Evolutionary conservation across 2,113 vertebrate genomes (phyloP), one percentile per base, ranked within the genome.

Genomic region (Maccullochella peelii): DNA sequence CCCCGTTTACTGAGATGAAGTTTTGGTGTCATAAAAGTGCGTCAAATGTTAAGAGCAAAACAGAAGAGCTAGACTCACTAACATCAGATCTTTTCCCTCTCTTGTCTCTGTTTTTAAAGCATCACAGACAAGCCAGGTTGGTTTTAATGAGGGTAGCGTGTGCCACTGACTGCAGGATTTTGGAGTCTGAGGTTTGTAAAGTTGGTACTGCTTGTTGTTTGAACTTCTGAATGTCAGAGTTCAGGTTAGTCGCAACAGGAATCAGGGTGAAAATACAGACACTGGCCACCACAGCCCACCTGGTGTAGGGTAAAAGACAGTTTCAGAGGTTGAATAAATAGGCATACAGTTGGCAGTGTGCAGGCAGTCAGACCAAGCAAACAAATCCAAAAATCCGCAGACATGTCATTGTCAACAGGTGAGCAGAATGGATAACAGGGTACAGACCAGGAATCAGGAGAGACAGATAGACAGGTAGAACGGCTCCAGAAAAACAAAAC

Each of bases 31-130:
- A 55, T 12, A 69, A 25, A 20, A 49, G 44, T 40, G 58, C n/a
- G 30, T 78, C 44, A 75, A 42, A 67, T n/a, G 23, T 49, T 57
- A 14, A 16, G 66, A 27, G n/a, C 27, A 50, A 23, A 75, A n/a
- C 20, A 36, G 6, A 42, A 54, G 47, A 55, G 36, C 23, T 3
- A 7, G 9, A 38, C 18, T 16, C 36, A 2, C 52, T 10, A 12
- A 33, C 38, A 2, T 38, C 20, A 36, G 54, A 69, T 49, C 8
- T 36, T 79, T 47, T 20, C 5, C 42, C 9, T 36, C 54, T 36
- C 27, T 49, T 20, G 55, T 52, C 8, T 73, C n/a, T 55, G 62
- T 38, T 58, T 55, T 62, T 2, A 30, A 44, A 70, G 55, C 75
- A 11, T 67, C 62, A 10, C 33, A 42, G 57, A 23, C 23, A 11